Conservation (phyloP, 2,113 vertebrate genomes). For the Butorides virescens region DNA sequence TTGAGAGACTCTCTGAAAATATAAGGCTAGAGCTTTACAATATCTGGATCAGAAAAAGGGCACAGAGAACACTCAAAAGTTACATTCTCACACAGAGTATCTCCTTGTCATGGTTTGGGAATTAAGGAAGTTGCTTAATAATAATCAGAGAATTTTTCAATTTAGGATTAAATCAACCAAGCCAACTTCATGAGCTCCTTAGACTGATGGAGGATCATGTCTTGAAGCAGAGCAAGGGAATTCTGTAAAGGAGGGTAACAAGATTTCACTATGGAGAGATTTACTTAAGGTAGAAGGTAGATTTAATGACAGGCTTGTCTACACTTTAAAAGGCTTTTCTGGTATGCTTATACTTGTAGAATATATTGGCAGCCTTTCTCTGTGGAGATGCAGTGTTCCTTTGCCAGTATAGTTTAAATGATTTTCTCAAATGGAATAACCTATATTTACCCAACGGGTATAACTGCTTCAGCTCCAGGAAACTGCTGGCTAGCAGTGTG, state of each 20-base stretch:
- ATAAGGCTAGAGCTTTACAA: not conserved
- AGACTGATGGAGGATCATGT: not conserved
- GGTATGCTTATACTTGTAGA: not conserved
- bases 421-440: not conserved
- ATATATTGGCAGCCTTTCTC: not conserved
- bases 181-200: not conserved
- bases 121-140: not conserved
- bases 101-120: not conserved
- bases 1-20: not conserved
- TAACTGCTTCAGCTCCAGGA: not conserved
- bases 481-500: not conserved
- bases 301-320: conserved; percentile 7
- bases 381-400: not conserved
- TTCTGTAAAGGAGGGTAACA: not conserved
- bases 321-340: conserved; percentile 10
- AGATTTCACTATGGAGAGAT: not conserved
- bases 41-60: not conserved
- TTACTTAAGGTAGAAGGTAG: not conserved
- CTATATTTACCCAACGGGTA: not conserved
- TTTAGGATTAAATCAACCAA: not conserved
- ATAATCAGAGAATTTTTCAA: not conserved
- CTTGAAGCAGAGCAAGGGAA: not conserved
- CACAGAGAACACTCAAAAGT: not conserved
- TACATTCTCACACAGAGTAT: not conserved
- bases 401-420: not conserved